Percentiles rank a stretch among this genome's conserved stretches.
These are phyloP conservation scores for Agrochola lota DNA, from an alignment of 2,888 invertebrate species.

Conservation along the genomic window DNA sequence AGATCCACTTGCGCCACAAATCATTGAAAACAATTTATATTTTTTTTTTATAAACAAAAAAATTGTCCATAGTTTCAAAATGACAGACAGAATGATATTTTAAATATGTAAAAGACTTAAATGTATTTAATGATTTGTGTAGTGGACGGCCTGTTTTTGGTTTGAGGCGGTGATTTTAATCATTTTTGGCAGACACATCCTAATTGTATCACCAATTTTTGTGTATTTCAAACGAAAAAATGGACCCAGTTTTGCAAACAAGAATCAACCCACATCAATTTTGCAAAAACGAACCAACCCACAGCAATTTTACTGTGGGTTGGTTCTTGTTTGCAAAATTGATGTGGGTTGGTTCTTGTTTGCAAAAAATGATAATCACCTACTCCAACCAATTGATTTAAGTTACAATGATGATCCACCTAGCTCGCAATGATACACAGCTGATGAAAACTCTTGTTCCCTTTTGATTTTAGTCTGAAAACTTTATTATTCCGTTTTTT, in stretches of 20 bases:
- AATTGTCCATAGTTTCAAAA: neutral
- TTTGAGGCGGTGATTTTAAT: constrained; percentile 14
- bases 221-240: too few relatives aligned
- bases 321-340: too few relatives aligned
- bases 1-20: neutral
- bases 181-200: neutral
- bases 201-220: neutral
- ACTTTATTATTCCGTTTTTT: neutral
- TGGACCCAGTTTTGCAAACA: too few relatives aligned
- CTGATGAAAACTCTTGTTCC: constrained; percentile 91
- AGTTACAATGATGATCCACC: constrained; percentile 89
- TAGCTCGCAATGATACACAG: constrained; percentile 91
- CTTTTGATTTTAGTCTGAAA: constrained; percentile 88
- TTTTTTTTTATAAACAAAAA: too few relatives aligned
- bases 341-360: too few relatives aligned
- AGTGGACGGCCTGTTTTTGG: neutral
- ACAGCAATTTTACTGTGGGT: too few relatives aligned
- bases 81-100: neutral
- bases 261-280: too few relatives aligned
- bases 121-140: constrained; percentile 1
- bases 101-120: neutral
- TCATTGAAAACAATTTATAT: neutral
- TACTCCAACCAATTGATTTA: neutral
- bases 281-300: too few relatives aligned
- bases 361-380: neutral